Conservation (phyloP, 1,140 invertebrate genomes). For the Listronotus bonariensis region DNA sequence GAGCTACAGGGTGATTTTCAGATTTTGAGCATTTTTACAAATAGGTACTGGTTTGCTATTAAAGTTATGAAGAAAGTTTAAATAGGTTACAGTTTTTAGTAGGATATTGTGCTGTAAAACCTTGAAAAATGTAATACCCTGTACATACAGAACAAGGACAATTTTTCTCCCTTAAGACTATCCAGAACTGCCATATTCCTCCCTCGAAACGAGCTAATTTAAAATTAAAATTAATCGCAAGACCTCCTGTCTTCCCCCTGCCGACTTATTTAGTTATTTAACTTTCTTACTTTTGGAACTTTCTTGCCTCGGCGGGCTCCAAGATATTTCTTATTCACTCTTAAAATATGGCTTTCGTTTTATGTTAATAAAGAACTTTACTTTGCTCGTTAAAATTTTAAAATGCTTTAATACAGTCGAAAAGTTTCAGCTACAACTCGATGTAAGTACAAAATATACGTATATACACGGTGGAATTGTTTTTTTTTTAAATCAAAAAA, state of each 20-base stretch:
- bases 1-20: too few species aligned
- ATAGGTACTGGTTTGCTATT: too few species aligned
- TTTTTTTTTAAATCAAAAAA: too few species aligned
- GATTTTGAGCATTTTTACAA: too few species aligned
- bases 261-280: slow-evolving; percentile 45
- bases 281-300: slow-evolving; percentile 36
- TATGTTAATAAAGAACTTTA: slow-evolving; percentile 31
- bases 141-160: too few species aligned
- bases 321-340: slow-evolving; percentile 41
- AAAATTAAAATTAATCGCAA: slow-evolving; percentile 42
- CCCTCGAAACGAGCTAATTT: slow-evolving; percentile 18
- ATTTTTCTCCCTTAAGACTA: too few species aligned
- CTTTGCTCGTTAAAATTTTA: slow-evolving; percentile 32
- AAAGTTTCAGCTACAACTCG: not conserved
- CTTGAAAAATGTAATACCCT: too few species aligned
- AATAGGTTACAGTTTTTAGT: too few species aligned
- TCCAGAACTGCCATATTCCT: not conserved
- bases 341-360: slow-evolving; percentile 39
- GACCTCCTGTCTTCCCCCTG: slow-evolving; percentile 35
- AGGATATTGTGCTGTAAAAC: too few species aligned
- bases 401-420: slow-evolving; percentile 31
- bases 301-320: slow-evolving; percentile 4
- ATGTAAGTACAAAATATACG: too few species aligned
- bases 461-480: too few species aligned
- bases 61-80: too few species aligned